phyloP scores from a whole-genome alignment of 2,888 invertebrate genomes.

The Clunio marinus region DNA sequence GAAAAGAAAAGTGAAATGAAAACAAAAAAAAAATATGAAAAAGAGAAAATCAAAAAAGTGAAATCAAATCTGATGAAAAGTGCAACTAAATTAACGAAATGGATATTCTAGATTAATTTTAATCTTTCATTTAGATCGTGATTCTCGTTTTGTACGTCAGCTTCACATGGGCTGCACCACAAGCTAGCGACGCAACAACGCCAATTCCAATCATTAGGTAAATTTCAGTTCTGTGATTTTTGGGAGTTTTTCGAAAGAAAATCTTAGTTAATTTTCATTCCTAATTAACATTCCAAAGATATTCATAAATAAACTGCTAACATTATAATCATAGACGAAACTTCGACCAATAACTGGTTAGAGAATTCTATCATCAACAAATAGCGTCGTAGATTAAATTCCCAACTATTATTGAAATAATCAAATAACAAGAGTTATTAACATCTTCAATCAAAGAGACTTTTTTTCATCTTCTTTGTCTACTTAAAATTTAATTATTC shows the following conservation, averaged over 20 bases:
- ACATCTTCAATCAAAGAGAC: too few relatives aligned
- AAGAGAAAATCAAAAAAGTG: neutral
- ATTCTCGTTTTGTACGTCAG: constrained; percentile 41
- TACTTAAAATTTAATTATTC: too few relatives aligned
- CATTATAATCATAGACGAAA: too few relatives aligned
- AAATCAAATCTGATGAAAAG: neutral
- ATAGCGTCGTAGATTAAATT: too few relatives aligned
- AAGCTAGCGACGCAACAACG: constrained; percentile 54
- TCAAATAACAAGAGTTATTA: too few relatives aligned
- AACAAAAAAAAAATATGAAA: neutral
- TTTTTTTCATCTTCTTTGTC: too few relatives aligned
- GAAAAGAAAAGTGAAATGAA: neutral
- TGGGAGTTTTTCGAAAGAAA: neutral
- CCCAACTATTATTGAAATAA: too few relatives aligned
- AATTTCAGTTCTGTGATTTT: neutral
- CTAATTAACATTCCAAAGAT: too few relatives aligned
- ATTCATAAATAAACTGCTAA: too few relatives aligned
- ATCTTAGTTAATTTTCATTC: too few relatives aligned
- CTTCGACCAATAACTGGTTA: too few relatives aligned
- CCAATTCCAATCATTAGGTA: constrained; percentile 59
- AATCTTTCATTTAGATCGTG: constrained; percentile 41
- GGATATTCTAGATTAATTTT: neutral
- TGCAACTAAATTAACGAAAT: neutral
- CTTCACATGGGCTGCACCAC: constrained; percentile 44
- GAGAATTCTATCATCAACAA: too few relatives aligned